Conservation (phyloP, 2,113 vertebrate genomes). For the Mobula birostris region DNA sequence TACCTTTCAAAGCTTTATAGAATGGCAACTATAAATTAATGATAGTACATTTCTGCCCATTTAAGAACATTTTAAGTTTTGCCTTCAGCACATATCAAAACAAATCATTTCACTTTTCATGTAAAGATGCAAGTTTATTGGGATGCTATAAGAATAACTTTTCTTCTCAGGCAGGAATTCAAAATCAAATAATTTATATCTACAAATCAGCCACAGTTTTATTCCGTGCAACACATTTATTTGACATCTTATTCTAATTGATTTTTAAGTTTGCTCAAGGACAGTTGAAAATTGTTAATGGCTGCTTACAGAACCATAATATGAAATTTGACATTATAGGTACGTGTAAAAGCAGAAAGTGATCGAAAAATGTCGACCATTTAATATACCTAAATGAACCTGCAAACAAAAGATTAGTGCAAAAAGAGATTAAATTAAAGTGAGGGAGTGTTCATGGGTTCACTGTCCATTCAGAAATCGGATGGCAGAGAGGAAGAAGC, state of each 20-base stretch:
- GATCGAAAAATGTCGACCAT: neutral
- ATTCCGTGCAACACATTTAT: conserved; percentile 22
- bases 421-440: no score
- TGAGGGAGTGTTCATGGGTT: no score
- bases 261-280: conserved; percentile 34
- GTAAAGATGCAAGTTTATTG: neutral
- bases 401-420: neutral
- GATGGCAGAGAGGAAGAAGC: no score
- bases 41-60: neutral
- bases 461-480: no score
- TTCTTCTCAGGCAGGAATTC: conserved; percentile 6
- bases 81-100: conserved; percentile 20
- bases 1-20: neutral
- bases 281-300: conserved; percentile 23
- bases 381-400: neutral
- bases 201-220: conserved; percentile 17
- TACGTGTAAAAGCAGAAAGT: neutral
- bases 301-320: conserved; percentile 1
- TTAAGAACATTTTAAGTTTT: neutral
- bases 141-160: neutral
- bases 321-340: neutral
- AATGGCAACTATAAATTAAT: conserved; percentile 4
- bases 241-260: conserved; percentile 31
- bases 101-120: conserved; percentile 7
- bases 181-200: conserved; percentile 34